phyloP scores from a whole-genome alignment of 2,797 vertebrate genomes.

The Gadopsis bispinosus region DNA sequence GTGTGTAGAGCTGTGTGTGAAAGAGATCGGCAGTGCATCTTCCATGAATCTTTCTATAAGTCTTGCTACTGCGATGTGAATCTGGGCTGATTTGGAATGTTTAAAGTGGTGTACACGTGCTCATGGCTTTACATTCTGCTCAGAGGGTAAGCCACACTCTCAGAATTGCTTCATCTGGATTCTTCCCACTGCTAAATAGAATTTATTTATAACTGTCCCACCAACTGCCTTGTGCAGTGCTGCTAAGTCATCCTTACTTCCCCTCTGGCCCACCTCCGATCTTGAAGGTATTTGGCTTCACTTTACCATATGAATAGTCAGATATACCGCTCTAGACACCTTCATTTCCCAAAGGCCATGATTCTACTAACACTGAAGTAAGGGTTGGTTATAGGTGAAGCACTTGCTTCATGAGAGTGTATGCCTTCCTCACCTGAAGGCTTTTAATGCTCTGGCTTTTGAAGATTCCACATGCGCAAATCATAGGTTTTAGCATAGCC shows the following conservation, averaged over 20 bases:
- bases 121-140: constrained; percentile 18
- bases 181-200: constrained; percentile 27
- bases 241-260: constrained; percentile 18
- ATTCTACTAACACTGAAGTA: constrained; percentile 2
- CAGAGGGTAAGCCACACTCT: constrained; percentile 1
- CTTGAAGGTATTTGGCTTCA: constrained; percentile 23
- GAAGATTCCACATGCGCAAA: constrained; percentile 23
- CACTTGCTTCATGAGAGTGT: constrained; percentile 13
- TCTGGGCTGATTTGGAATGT: constrained; percentile 14
- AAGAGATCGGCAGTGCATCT: constrained; percentile 13
- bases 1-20: background rate
- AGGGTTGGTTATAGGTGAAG: constrained; percentile 31
- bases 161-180: background rate
- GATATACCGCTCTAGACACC: constrained; percentile 8
- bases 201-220: constrained; percentile 13
- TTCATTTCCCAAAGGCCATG: constrained; percentile 23
- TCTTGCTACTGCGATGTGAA: constrained; percentile 10
- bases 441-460: constrained; percentile 42
- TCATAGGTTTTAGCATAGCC: constrained; percentile 2
- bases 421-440: constrained; percentile 23
- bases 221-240: background rate
- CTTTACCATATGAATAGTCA: constrained; percentile 24
- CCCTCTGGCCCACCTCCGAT: background rate
- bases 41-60: background rate
- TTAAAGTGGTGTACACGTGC: constrained; percentile 10